phyloP scores from a whole-genome alignment of 2,888 invertebrate species.

The Homarus gammarus region DNA sequence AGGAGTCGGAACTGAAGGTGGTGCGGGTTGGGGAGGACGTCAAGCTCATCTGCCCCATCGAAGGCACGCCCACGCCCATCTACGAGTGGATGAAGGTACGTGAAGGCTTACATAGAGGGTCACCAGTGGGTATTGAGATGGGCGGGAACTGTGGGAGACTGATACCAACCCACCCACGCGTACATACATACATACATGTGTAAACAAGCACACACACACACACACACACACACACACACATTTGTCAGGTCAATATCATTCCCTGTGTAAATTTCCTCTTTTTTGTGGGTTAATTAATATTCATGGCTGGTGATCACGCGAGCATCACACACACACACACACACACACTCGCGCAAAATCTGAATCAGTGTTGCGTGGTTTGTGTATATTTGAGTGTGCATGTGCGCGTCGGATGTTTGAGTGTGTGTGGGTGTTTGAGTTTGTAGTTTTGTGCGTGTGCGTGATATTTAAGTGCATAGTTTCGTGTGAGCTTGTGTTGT shows the following conservation, averaged over 20 bases:
- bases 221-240: neutral
- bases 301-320: no score
- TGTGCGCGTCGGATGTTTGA: no score
- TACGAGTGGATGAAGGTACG: constrained; percentile 62
- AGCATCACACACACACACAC: no score
- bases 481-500: no score
- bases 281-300: no score
- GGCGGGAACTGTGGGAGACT: neutral
- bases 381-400: no score
- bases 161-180: neutral
- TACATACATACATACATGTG: neutral
- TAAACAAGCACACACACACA: neutral
- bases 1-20: constrained; percentile 37
- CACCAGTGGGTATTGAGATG: neutral
- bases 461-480: neutral
- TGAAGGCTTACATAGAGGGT: neutral
- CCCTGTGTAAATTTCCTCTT: no score
- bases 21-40: constrained; percentile 56
- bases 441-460: neutral
- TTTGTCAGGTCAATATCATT: no score
- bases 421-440: no score
- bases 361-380: no score
- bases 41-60: constrained; percentile 56
- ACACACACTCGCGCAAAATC: no score
- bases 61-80: constrained; percentile 53